phyloP scores from a whole-genome alignment of 1,140 invertebrate species.

The Drosophila insularis region DNA sequence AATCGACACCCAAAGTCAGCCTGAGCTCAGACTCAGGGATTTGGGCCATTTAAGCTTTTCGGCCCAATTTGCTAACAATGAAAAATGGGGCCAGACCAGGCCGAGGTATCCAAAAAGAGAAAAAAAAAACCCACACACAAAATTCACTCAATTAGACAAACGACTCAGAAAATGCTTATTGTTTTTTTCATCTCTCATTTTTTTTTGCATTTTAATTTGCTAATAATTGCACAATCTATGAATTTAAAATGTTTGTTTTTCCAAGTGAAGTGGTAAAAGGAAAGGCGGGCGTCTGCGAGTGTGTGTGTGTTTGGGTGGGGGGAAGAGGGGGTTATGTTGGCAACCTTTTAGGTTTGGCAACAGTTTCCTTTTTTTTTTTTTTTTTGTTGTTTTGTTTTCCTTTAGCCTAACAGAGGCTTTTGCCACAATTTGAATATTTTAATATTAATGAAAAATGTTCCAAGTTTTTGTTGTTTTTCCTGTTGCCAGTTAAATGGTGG shows the following conservation, averaged over 20 bases:
- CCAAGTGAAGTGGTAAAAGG: constrained; percentile 1
- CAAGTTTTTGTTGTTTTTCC: constrained; percentile 19
- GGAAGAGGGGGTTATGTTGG: background rate
- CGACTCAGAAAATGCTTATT: background rate
- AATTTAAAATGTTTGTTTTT: constrained; percentile 60
- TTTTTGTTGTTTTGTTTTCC: background rate
- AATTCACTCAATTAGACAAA: constrained; percentile 14
- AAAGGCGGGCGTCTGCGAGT: no score
- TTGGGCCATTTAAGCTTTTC: constrained; percentile 46
- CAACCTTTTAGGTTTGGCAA: background rate
- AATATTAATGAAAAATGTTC: constrained; percentile 75
- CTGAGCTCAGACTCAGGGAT: background rate
- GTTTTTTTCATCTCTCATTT: background rate
- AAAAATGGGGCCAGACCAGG: constrained; percentile 20
- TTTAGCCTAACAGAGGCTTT: constrained; percentile 7
- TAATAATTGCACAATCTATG: constrained; percentile 68
- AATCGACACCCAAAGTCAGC: constrained; percentile 67
- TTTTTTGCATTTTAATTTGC: constrained; percentile 3
- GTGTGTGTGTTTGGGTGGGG: background rate
- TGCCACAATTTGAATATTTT: constrained; percentile 74
- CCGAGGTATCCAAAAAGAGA: background rate
- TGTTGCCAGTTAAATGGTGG: background rate
- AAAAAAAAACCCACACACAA: no score
- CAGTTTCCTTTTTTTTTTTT: background rate
- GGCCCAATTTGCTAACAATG: constrained; percentile 67